Evolutionary conservation across 2,888 invertebrate genomes (phyloP).

Genomic region (Scaptomyza reducta): DNA sequence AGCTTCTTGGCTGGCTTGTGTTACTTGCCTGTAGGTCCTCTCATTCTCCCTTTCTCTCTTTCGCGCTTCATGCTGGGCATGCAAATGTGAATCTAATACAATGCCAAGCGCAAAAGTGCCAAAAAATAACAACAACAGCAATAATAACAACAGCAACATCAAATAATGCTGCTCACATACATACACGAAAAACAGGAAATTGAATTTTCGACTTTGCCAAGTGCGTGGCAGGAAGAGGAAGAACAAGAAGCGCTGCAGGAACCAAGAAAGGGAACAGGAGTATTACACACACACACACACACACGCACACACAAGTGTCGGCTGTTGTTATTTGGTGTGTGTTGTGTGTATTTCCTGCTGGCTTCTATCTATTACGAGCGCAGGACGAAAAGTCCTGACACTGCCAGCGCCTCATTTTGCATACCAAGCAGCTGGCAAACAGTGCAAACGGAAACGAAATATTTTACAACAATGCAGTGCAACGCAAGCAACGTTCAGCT

Average conservation of each 20-base stretch:
- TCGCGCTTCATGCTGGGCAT: conserved; percentile 66
- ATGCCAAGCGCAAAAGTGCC: conserved; percentile 73
- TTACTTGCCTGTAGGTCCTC: conserved; percentile 53
- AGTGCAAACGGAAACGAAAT: conserved; percentile 77
- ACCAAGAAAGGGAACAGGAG: conserved; percentile 41
- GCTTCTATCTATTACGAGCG: conserved; percentile 68
- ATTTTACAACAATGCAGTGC: conserved; percentile 72
- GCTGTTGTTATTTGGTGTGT: conserved; percentile 22
- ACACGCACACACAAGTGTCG: conserved; percentile 51
- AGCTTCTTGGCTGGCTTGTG: conserved; percentile 39
- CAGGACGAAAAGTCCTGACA: conserved; percentile 69
- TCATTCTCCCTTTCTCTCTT: not conserved
- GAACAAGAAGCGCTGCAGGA: conserved; percentile 57
- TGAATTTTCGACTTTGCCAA: conserved; percentile 81
- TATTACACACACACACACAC: conserved; percentile 23
- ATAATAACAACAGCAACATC: conserved; percentile 32
- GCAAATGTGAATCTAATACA: conserved; percentile 80
- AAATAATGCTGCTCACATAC: conserved; percentile 64
- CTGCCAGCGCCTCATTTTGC: conserved; percentile 76
- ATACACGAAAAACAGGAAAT: conserved; percentile 77
- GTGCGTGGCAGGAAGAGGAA: conserved; percentile 74
- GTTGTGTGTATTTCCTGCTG: conserved; percentile 38
- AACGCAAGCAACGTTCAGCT: conserved; percentile 17
- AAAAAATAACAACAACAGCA: conserved; percentile 32
- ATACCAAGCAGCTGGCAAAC: conserved; percentile 76